These are phyloP conservation scores for Bicyclus anynana DNA, from an alignment of 1,140 invertebrate species.

Conservation along the genomic window DNA sequence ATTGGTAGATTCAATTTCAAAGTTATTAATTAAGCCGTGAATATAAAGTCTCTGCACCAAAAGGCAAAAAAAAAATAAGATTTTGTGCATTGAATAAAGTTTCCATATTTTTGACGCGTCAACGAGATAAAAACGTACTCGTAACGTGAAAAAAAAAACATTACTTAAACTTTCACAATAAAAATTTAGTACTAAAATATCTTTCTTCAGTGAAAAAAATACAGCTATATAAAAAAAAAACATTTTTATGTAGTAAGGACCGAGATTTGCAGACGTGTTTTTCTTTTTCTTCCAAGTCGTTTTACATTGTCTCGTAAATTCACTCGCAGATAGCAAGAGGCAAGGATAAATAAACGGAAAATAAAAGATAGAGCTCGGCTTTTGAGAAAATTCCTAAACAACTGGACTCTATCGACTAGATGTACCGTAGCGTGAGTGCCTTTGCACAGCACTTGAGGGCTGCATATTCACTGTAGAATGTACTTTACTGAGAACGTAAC, in stretches of 20 bases:
- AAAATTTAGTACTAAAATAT: neutral
- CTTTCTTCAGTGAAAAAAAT: neutral
- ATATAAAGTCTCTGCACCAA: too few relatives aligned
- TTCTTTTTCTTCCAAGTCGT: slow-evolving; percentile 8
- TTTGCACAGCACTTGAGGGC: slow-evolving; percentile 16
- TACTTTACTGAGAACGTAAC: slow-evolving; percentile 1
- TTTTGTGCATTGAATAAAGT: too few relatives aligned
- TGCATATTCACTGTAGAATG: slow-evolving; percentile 7
- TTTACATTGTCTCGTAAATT: slow-evolving; percentile 17
- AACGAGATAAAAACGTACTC: neutral
- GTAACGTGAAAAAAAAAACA: neutral
- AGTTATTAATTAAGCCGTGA: too few relatives aligned
- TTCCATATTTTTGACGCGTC: too few relatives aligned
- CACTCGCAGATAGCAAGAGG: slow-evolving; percentile 8
- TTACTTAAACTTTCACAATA: neutral
- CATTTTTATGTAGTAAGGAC: neutral
- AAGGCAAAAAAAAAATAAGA: too few relatives aligned
- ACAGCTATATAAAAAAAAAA: too few relatives aligned
- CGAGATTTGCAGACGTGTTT: neutral
- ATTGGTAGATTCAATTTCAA: too few relatives aligned
- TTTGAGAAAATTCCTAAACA: slow-evolving; percentile 18
- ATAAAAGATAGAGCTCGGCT: slow-evolving; percentile 8
- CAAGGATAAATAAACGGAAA: slow-evolving; percentile 12
- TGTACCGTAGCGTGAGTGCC: slow-evolving; percentile 11
- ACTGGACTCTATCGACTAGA: slow-evolving; percentile 3